Percentiles rank a stretch among this genome's conserved stretches.
Evolutionary conservation across 1,140 invertebrate genomes (phyloP).

Genomic region (Chymomyza costata): DNA sequence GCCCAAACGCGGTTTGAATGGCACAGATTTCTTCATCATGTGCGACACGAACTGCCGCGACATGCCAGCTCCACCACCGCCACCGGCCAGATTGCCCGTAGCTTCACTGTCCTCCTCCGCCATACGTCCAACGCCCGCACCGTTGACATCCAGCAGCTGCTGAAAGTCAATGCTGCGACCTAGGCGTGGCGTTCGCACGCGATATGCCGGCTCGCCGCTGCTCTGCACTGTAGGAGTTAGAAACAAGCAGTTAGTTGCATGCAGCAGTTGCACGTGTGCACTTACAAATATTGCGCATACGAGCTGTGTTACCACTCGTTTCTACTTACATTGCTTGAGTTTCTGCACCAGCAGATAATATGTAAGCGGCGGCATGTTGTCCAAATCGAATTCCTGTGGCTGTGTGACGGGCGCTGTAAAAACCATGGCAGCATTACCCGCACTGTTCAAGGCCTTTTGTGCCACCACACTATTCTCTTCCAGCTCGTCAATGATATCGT

Average conservation of each 20-base stretch:
- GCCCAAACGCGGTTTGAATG: constrained; percentile 70
- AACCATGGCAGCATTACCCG: too few species aligned
- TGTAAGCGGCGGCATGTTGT: constrained; percentile 64
- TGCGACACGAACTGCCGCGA: constrained; percentile 59
- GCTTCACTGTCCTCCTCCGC: constrained; percentile 33
- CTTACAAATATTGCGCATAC: constrained; percentile 27
- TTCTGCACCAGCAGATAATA: constrained; percentile 67
- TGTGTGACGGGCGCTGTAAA: constrained; percentile 11
- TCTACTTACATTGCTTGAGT: constrained; percentile 59
- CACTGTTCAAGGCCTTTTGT: constrained; percentile 48
- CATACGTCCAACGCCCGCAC: constrained; percentile 14
- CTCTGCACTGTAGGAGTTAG: constrained; percentile 50
- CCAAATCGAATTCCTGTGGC: constrained; percentile 58
- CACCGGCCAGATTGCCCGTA: constrained; percentile 31
- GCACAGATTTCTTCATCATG: constrained; percentile 71
- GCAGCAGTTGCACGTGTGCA: too few species aligned
- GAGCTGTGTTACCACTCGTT: constrained; percentile 16
- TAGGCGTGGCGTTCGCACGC: constrained; percentile 69
- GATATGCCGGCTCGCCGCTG: constrained; percentile 57
- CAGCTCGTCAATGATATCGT: constrained; percentile 66
- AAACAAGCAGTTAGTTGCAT: not conserved
- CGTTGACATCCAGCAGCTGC: constrained; percentile 33
- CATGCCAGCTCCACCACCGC: constrained; percentile 5
- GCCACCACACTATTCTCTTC: constrained; percentile 54
- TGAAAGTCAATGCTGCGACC: constrained; percentile 71